These are phyloP conservation scores for Psammodynastes pulverulentus DNA, from an alignment of 2,113 vertebrate genomes.

Conservation along the genomic window DNA sequence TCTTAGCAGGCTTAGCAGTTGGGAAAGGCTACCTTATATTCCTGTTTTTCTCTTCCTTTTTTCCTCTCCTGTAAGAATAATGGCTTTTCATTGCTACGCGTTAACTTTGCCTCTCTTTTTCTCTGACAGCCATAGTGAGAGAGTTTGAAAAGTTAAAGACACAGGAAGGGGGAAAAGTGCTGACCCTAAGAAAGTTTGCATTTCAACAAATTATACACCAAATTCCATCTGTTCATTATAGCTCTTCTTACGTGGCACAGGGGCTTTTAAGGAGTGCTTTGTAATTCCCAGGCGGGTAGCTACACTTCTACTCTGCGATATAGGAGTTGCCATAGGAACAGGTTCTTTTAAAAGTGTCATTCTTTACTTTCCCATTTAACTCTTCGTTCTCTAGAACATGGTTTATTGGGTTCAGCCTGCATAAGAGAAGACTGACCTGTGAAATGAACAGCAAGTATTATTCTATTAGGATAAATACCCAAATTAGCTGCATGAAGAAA, in stretches of 20 bases:
- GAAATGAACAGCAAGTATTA: slow-evolving; percentile 27
- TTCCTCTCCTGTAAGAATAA: slow-evolving; percentile 20
- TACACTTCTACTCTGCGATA: slow-evolving; percentile 42
- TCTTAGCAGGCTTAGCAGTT: neutral
- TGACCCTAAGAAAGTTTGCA: slow-evolving; percentile 30
- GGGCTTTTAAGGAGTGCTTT: slow-evolving; percentile 60
- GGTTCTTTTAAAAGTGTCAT: slow-evolving; percentile 50
- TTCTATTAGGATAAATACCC: neutral
- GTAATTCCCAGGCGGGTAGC: slow-evolving; percentile 44
- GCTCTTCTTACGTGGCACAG: slow-evolving; percentile 25
- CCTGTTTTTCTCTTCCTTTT: neutral
- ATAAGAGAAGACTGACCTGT: neutral
- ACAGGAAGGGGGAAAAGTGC: slow-evolving; percentile 3
- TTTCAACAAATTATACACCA: slow-evolving; percentile 22
- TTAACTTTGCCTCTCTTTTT: neutral
- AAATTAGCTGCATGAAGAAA: slow-evolving; percentile 1
- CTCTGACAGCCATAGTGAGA: neutral
- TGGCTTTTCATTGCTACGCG: neutral
- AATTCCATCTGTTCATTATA: slow-evolving; percentile 56
- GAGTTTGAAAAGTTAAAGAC: slow-evolving; percentile 41
- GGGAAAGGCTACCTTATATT: neutral
- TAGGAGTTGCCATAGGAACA: slow-evolving; percentile 52
- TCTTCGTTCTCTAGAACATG: slow-evolving; percentile 25
- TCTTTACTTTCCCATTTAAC: slow-evolving; percentile 58
- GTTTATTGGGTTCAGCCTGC: slow-evolving; percentile 1